Evolutionary conservation across 2,113 vertebrate genomes (phyloP).

Genomic region (Atractosteus spatula): DNA sequence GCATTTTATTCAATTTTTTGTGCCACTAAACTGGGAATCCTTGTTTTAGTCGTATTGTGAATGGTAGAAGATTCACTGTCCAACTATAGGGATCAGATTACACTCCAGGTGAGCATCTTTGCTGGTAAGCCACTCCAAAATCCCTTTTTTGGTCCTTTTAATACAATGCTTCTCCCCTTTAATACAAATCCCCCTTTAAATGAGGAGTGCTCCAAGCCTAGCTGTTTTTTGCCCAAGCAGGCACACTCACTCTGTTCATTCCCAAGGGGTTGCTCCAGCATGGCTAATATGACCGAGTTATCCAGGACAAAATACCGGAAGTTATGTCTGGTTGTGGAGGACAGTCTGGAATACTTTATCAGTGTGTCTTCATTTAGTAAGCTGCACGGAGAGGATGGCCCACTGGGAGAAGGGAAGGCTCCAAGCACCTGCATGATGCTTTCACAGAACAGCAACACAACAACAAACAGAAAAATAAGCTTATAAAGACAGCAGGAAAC

Average conservation of each 20-base stretch:
- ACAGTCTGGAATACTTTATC: constrained; percentile 87
- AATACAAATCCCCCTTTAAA: no score
- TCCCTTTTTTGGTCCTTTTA: no score
- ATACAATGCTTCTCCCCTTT: no score
- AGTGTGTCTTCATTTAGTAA: constrained; percentile 90
- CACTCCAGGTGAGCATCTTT: no score
- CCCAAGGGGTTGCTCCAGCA: constrained; percentile 94
- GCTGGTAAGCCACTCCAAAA: no score
- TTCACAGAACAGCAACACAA: constrained; percentile 33
- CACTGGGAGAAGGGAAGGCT: constrained; percentile 91
- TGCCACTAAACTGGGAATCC: no score
- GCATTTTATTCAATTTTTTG: no score
- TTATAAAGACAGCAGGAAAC: not conserved
- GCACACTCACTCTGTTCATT: constrained; percentile 88
- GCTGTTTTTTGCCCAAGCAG: not conserved
- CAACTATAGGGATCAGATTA: no score
- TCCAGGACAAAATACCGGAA: constrained; percentile 95
- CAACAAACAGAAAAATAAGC: not conserved
- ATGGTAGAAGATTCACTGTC: no score
- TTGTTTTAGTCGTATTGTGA: no score
- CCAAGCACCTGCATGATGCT: constrained; percentile 96
- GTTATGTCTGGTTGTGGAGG: constrained; percentile 81
- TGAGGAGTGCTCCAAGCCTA: not conserved
- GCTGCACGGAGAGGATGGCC: constrained; percentile 92
- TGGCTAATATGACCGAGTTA: constrained; percentile 91